Evolutionary conservation across 2,797 vertebrate genomes (phyloP), one percentile per base, ranked within the genome.

Genomic region (Coluber constrictor): DNA sequence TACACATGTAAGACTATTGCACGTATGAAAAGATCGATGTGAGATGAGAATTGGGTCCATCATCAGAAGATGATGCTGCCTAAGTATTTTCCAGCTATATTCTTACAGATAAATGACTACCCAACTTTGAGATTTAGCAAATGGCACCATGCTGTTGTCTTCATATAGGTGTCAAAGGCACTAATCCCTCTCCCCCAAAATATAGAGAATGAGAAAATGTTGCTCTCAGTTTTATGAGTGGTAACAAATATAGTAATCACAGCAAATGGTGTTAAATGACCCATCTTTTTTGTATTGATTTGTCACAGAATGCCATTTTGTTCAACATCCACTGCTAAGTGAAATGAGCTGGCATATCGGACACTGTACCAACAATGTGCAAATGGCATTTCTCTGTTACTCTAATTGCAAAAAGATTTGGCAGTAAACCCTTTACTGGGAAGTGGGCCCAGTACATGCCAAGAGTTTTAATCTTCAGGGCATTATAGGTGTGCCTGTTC

Each of bases 1-100:
- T 70, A 87, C 29, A 95, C 54, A 88, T 79, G 92, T 94, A 89
- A 79, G 43, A 94, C 47, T 43, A 66, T 83, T 91, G 90, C 90
- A 32, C 3, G 8, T 70, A 43, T 93, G 27, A 94, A 23, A 59
- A 5, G 0, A 29, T 54, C 37, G 66, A 54, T 0, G 0, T 32
- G 43, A 16, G 86, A 66, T 57, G 47, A 25, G 51, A 54, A 95
- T 57, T 92, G 37, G 63, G 86, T 54, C 37, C 92, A 86, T 63
- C 90, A 94, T 86, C 79, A 86, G 59, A 95, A 51, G 4, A 94
- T 43, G 23, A 91, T 25, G n/a, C 92, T 92, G 4, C 27, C 1
- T 92, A 55, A 94, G 94, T 7, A 83, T 5, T 8, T 91, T 93
- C 91, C 94, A n/a, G 11, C n/a, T 13, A 87, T 32, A 29, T 29